Base-by-base conservation (phyloP, 2,888 invertebrate genomes). In the Leucania comma region DNA sequence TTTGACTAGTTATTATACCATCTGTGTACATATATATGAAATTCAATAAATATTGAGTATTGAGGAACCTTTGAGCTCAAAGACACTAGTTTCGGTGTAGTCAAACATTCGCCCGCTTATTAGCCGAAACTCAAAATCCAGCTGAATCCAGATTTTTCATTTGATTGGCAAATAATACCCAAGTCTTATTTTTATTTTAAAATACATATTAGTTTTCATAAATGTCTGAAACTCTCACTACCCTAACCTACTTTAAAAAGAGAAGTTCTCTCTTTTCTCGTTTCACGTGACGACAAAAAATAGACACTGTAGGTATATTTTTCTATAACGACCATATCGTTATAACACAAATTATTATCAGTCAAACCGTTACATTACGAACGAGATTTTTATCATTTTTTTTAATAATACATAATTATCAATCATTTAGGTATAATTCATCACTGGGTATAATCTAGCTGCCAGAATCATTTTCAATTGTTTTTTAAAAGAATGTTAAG, bases 331-430 rank as follows among this genome's bases (percentile, higher is more conserved):
- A 24, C 17, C 51, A 29, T 66, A 74, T 66, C 53, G 26, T 10
- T 42, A 8, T 68, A 54, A 29, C 42, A 54, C n/a, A n/a, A n/a
- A n/a, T n/a, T 54, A 4, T 54, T 60, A 75, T 56, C 59, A 48
- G 26, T 32, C 32, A 56, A 46, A 46, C 32, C 56, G 24, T 35
- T 20, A 24, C 42, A 60, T 68, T 76, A 51, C 42, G 6, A 56
- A 35, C 71, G 42, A 26, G 68, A 56, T 73, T 60, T n/a, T 51
- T 76, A 76, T 76, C 42, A 9, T 6, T 12, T 51, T 12, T 51
- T 50, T 22, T 38, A 58, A 46, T 22, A 51, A 67, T 72, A 75
- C 17, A 14, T 42, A 42, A 75, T 67, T 58, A 68, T 67, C 75
- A 75, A n/a, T 2, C 32, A 32, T 64, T 72, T 42, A 50, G 17